Percentiles rank a stretch among this genome's conserved stretches.
These are phyloP conservation scores for Ennomos quercinarius DNA, from an alignment of 2,888 invertebrate species.

Conservation along the genomic window DNA sequence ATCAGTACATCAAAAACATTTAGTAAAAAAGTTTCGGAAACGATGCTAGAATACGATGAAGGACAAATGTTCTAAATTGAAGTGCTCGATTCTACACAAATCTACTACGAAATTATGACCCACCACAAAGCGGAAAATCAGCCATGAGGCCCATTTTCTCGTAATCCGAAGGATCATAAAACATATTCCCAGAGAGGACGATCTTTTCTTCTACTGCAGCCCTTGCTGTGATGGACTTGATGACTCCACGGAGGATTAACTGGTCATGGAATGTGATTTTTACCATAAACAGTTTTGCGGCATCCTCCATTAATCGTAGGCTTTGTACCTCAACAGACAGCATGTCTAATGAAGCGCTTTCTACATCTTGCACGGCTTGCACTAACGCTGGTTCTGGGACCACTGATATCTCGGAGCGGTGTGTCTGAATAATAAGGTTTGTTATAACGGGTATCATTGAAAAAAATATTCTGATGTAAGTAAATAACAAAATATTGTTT, in stretches of 20 bases:
- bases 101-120: too few relatives aligned
- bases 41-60: too few relatives aligned
- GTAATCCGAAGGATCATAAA: conserved; percentile 73
- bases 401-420: conserved; percentile 8
- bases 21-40: too few relatives aligned
- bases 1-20: too few relatives aligned
- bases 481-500: background rate
- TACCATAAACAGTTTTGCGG: conserved; percentile 49
- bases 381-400: conserved; percentile 1
- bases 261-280: conserved; percentile 66
- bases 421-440: too few relatives aligned
- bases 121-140: conserved; percentile 70
- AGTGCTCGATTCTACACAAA: too few relatives aligned
- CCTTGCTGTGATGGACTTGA: conserved; percentile 54
- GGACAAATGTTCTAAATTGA: too few relatives aligned
- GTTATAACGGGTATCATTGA: too few relatives aligned
- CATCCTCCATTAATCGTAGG: conserved; percentile 57
- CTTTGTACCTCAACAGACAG: conserved; percentile 57
- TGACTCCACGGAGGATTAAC: conserved; percentile 52
- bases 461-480: too few relatives aligned
- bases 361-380: conserved; percentile 42
- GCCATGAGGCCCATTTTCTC: conserved; percentile 72
- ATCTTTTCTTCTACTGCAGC: conserved; percentile 37
- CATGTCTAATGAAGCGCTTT: conserved; percentile 51
- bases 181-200: conserved; percentile 57